phyloP scores from a whole-genome alignment of 2,888 invertebrate genomes.

The Euproctis similis region DNA sequence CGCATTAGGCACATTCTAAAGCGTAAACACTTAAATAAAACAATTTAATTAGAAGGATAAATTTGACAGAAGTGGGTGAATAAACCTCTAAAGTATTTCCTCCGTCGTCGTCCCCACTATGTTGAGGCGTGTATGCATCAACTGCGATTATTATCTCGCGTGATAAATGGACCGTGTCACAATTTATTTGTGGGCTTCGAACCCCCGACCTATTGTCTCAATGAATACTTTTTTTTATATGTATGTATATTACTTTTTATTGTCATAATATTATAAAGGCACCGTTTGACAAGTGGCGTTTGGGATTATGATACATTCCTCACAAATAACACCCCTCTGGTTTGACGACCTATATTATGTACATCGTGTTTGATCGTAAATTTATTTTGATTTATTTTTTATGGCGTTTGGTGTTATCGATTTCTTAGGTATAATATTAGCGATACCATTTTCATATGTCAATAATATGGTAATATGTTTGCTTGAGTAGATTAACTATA shows the following conservation, averaged over 20 bases:
- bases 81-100: constrained; percentile 56
- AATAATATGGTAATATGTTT: too few species aligned
- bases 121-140: constrained; percentile 34
- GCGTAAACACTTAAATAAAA: too few species aligned
- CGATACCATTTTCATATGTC: constrained; percentile 63
- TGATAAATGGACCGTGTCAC: constrained; percentile 72
- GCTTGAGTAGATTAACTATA: too few species aligned
- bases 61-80: constrained; percentile 48
- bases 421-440: constrained; percentile 57
- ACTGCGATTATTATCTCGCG: constrained; percentile 61
- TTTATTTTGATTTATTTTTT: constrained; percentile 68
- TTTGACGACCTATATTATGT: constrained; percentile 33
- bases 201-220: constrained; percentile 72
- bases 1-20: too few species aligned
- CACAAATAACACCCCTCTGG: constrained; percentile 38
- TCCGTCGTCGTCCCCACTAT: too few species aligned
- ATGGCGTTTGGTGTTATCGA: constrained; percentile 59
- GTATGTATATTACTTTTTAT: too few species aligned
- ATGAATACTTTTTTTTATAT: constrained; percentile 72
- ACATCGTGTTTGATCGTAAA: constrained; percentile 54
- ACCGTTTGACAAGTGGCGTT: constrained; percentile 64
- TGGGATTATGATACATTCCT: constrained; percentile 56
- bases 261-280: constrained; percentile 63
- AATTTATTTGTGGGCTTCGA: constrained; percentile 65
- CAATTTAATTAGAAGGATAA: constrained; percentile 34